A percentile compares a stretch with the other conserved stretches of the same genome.
Conservation (phyloP, 2,888 invertebrate species). For the Drosophila cyrtoloma region DNA sequence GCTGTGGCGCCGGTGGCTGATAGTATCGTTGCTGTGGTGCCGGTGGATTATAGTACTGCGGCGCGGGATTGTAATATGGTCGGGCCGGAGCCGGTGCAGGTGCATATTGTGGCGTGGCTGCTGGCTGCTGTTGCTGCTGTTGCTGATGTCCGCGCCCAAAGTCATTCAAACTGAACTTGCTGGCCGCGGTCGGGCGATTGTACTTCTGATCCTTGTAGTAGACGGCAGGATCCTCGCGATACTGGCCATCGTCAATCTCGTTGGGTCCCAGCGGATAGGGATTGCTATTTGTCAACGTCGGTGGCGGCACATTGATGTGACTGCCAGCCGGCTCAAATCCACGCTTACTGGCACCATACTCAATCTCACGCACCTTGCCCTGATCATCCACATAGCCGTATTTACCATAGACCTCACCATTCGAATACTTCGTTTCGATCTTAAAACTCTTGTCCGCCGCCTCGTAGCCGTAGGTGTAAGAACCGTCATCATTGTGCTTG, state of each 20-base stretch:
- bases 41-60: constrained; percentile 81
- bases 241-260: constrained; percentile 94
- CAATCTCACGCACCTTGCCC: constrained; percentile 91
- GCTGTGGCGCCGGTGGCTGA: constrained; percentile 82
- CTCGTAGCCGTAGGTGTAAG: constrained; percentile 95
- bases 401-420: constrained; percentile 94
- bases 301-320: constrained; percentile 93
- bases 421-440: constrained; percentile 94
- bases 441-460: constrained; percentile 94
- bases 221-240: constrained; percentile 92
- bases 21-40: constrained; percentile 80
- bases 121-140: constrained; percentile 35
- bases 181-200: constrained; percentile 85
- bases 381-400: constrained; percentile 94
- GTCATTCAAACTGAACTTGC: constrained; percentile 84
- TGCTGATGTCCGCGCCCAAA: constrained; percentile 74
- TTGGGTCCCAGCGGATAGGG: constrained; percentile 86
- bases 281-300: constrained; percentile 89
- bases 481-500: constrained; percentile 94
- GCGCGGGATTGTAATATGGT: constrained; percentile 70
- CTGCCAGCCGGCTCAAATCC: constrained; percentile 92
- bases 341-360: constrained; percentile 93
- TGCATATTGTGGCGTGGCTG: constrained; percentile 52
- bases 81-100: constrained; percentile 64
- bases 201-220: constrained; percentile 90